A percentile compares a stretch with the other conserved stretches of the same genome.
These are phyloP conservation scores for Rhynchomys soricoides DNA, from an alignment of 2,113 vertebrate species.

Conservation along the genomic window DNA sequence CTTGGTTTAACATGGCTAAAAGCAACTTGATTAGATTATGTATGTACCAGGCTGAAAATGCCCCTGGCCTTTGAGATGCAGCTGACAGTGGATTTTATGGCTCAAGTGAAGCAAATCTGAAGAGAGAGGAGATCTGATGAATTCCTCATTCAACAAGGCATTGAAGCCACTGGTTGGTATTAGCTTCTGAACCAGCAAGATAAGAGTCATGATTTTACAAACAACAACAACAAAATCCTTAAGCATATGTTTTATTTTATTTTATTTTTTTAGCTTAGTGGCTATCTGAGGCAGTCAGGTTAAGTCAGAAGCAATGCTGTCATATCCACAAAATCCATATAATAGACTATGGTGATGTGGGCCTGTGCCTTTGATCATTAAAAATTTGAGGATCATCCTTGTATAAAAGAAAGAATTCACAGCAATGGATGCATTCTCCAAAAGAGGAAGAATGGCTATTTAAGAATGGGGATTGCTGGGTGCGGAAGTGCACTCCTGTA, in stretches of 20 bases:
- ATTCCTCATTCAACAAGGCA: neutral
- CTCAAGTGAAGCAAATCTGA: conserved; percentile 30
- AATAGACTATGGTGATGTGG: neutral
- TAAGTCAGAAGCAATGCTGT: neutral
- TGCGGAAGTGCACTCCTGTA: neutral
- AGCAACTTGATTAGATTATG: conserved; percentile 30
- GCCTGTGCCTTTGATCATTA: neutral
- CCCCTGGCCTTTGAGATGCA: neutral
- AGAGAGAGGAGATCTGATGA: conserved; percentile 1
- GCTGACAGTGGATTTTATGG: conserved; percentile 45
- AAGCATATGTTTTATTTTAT: neutral
- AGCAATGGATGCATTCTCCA: neutral
- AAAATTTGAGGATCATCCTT: neutral
- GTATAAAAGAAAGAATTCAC: neutral
- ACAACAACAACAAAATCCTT: neutral
- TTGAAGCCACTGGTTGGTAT: conserved; percentile 26
- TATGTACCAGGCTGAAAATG: conserved; percentile 3
- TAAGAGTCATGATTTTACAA: conserved; percentile 1
- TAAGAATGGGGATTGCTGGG: neutral
- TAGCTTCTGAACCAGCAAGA: conserved; percentile 46
- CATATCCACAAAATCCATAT: neutral
- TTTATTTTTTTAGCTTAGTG: neutral
- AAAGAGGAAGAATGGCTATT: neutral
- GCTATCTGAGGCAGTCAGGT: neutral
- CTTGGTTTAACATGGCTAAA: neutral